phyloP scores from a whole-genome alignment of 2,113 vertebrate genomes.

The Manacus vitellinus region DNA sequence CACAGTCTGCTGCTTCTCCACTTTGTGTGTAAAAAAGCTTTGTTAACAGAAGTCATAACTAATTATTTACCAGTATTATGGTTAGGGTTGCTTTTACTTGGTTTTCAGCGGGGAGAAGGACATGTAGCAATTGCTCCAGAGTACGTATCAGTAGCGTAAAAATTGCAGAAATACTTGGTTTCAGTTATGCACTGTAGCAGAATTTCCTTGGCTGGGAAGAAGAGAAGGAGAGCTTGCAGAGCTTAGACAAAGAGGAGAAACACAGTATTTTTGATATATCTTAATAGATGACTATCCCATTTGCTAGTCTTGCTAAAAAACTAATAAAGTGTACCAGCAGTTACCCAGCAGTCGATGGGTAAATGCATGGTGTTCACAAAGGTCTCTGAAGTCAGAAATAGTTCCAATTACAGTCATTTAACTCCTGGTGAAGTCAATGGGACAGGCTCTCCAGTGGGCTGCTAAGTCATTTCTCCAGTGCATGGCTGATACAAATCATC shows the following conservation, averaged over 20 bases:
- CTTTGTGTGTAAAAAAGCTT: background rate
- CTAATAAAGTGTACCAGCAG: background rate
- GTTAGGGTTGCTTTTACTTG: background rate
- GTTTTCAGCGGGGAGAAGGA: background rate
- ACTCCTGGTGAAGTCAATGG: background rate
- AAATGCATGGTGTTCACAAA: background rate
- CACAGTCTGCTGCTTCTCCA: conserved; percentile 32
- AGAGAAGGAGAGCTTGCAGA: background rate
- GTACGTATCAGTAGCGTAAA: background rate
- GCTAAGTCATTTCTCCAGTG: background rate
- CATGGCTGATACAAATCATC: background rate
- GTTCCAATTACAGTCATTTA: background rate
- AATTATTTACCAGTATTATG: conserved; percentile 1
- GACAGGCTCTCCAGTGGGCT: background rate
- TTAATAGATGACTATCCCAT: background rate
- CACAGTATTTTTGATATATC: background rate
- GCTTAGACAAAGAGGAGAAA: background rate
- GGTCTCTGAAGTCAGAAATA: background rate
- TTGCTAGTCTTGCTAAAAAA: background rate
- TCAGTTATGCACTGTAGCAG: background rate
- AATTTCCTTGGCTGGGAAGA: background rate
- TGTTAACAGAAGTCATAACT: conserved; percentile 29
- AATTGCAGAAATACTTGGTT: background rate
- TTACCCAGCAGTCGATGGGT: background rate
- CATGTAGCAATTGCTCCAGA: background rate